phyloP scores from a whole-genome alignment of 2,888 invertebrate genomes.

The Coelogynopora nodosa region DNA sequence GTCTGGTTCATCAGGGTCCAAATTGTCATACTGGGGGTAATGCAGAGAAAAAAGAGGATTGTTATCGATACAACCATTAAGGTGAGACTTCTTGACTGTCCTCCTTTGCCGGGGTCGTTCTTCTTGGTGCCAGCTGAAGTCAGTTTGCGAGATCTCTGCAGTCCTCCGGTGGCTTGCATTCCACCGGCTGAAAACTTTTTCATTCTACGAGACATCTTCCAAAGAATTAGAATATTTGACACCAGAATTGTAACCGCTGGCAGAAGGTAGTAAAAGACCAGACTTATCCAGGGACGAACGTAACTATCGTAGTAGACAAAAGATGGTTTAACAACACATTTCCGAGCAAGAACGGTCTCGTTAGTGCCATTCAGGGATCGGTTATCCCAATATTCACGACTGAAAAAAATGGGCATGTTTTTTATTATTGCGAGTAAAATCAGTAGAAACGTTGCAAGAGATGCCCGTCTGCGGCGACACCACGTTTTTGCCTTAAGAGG shows the following conservation, averaged over 20 bases:
- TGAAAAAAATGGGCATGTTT: constrained; percentile 8
- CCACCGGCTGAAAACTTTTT: background rate
- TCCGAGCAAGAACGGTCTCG: background rate
- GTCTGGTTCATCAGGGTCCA: background rate
- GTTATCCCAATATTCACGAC: background rate
- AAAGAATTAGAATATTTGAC: background rate
- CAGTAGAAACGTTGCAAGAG: background rate
- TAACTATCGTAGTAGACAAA: constrained; percentile 9
- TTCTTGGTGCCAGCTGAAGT: background rate
- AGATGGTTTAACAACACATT: background rate
- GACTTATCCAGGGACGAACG: constrained; percentile 5
- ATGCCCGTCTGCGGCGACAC: background rate
- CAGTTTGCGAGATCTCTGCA: background rate
- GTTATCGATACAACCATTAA: background rate
- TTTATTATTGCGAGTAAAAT: background rate
- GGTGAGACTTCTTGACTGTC: background rate
- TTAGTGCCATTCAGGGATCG: background rate
- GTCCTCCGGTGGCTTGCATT: background rate
- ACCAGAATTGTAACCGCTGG: background rate
- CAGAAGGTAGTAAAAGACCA: background rate
- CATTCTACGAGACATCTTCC: background rate
- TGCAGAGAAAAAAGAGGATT: background rate
- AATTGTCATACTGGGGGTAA: background rate
- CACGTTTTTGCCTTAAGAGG: constrained; percentile 5
- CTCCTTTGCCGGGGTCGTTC: background rate